A percentile compares a stretch with the other conserved stretches of the same genome.
These are phyloP conservation scores for Tetrao urogallus DNA, from an alignment of 2,113 vertebrate species.

Conservation along the genomic window DNA sequence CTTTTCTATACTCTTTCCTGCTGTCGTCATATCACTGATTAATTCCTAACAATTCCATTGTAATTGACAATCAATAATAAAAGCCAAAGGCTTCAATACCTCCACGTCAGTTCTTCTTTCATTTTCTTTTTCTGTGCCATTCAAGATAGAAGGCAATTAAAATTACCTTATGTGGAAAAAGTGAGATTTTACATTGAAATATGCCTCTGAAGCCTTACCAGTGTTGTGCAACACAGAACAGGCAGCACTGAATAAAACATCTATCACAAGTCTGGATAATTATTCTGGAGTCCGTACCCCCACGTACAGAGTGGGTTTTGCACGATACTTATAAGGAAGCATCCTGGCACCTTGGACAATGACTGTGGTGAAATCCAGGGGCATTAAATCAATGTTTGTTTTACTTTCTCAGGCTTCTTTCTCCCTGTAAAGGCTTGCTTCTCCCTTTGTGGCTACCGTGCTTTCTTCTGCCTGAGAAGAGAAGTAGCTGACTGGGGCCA, in stretches of 20 bases:
- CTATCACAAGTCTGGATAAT: background rate
- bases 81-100: background rate
- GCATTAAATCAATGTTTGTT: background rate
- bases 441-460: background rate
- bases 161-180: background rate
- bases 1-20: background rate
- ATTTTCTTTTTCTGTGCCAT: background rate
- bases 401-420: background rate
- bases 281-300: background rate
- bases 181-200: background rate
- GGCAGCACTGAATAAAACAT: background rate
- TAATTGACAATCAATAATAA: conserved; percentile 1
- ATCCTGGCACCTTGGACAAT: background rate
- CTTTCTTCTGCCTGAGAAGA: background rate
- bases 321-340: background rate
- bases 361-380: background rate
- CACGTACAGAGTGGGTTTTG: background rate
- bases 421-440: background rate
- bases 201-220: background rate
- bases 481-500: background rate
- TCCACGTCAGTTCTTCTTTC: background rate
- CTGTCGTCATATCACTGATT: background rate
- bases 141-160: background rate
- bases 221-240: background rate
- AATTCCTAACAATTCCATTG: background rate